Percentiles rank a stretch among this genome's conserved stretches.
phyloP scores from a whole-genome alignment of 2,888 invertebrate genomes.

The Scaeva pyrastri region DNA sequence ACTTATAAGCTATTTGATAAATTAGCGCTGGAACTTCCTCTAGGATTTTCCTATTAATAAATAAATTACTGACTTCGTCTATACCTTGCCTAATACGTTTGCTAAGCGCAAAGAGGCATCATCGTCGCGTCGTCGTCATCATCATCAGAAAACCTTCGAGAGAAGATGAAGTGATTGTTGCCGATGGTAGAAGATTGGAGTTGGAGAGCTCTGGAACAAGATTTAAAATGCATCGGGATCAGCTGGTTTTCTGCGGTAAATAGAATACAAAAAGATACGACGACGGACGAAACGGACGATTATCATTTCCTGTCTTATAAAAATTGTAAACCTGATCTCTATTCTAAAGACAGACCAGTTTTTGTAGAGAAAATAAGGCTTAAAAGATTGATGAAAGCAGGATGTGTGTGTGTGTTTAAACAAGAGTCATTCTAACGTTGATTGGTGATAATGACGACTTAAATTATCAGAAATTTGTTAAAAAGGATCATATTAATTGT shows the following conservation, averaged over 20 bases:
- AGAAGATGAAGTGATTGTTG: conserved; percentile 67
- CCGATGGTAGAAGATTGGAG: conserved; percentile 45
- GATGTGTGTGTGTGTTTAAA: conserved; percentile 46
- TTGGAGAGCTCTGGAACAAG: not conserved
- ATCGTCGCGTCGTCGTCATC: no score
- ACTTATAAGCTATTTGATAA: conserved; percentile 67
- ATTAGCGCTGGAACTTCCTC: conserved; percentile 65
- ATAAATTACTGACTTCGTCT: conserved; percentile 14
- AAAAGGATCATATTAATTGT: conserved; percentile 38
- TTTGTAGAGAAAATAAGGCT: not conserved
- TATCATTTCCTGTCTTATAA: conserved; percentile 64
- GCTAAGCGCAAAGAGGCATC: no score
- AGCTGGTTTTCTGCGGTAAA: conserved; percentile 24
- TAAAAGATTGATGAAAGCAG: conserved; percentile 58
- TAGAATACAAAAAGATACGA: conserved; percentile 15
- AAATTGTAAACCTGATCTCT: conserved; percentile 26
- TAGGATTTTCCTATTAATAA: conserved; percentile 59
- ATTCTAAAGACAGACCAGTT: not conserved
- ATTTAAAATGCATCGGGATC: conserved; percentile 24
- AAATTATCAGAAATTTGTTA: conserved; percentile 36
- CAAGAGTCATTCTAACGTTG: conserved; percentile 54
- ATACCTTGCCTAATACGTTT: no score
- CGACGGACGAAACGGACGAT: conserved; percentile 48
- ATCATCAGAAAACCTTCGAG: not conserved
- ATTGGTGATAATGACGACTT: conserved; percentile 60